These are phyloP conservation scores for Chloropsis hardwickii DNA, from an alignment of 2,113 vertebrate genomes.

Conservation along the genomic window DNA sequence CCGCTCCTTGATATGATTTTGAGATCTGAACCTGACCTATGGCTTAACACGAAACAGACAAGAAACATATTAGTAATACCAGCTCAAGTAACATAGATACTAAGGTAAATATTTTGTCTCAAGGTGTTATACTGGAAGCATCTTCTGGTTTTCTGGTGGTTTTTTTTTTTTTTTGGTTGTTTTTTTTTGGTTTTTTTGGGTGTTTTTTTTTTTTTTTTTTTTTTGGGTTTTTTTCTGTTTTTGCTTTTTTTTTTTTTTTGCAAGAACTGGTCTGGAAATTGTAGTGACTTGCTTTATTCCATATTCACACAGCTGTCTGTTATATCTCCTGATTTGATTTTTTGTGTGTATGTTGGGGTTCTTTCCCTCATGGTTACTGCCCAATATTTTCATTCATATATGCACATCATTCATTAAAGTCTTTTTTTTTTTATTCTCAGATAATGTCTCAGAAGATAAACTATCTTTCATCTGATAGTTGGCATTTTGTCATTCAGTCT, in stretches of 20 bases:
- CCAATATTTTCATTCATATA: not conserved
- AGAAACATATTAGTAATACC: not conserved
- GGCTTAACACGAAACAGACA: not conserved
- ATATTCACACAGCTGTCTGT: not conserved
- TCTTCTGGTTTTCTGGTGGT: not conserved
- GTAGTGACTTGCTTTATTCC: not conserved
- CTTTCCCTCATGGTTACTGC: not conserved
- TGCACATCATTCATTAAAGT: not conserved
- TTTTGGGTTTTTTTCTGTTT: no score
- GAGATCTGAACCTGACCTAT: not conserved
- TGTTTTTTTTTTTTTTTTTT: not conserved
- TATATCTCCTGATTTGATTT: not conserved
- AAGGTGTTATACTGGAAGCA: not conserved
- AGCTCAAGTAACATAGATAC: not conserved
- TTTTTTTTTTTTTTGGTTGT: not conserved
- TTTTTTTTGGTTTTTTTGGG: no score
- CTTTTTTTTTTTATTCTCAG: not conserved
- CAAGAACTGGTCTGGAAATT: not conserved
- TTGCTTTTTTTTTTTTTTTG: no score
- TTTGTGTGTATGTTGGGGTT: fast-evolving
- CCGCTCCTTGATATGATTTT: not conserved
- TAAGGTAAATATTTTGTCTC: not conserved
- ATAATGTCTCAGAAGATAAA: not conserved
- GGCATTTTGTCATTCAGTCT: not conserved
- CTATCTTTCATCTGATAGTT: not conserved